A percentile compares a stretch with the other conserved stretches of the same genome.
These are phyloP conservation scores for Odontamblyopus lacepedii DNA, from an alignment of 2,797 vertebrate species.

Conservation along the genomic window DNA sequence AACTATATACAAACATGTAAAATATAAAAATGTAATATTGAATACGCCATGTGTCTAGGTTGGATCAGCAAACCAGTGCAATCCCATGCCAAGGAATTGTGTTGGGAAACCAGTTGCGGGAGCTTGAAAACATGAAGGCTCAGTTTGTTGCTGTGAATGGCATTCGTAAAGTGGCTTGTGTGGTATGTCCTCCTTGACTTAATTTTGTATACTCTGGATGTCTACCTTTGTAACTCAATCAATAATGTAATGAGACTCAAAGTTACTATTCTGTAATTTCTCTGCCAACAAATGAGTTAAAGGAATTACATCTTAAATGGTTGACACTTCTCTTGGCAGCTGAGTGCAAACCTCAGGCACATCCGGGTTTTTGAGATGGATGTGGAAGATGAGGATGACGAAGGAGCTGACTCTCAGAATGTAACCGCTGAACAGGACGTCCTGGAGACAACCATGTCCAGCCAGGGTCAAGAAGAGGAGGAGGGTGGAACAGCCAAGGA, in stretches of 20 bases:
- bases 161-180: constrained; percentile 94
- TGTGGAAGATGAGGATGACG: constrained; percentile 94
- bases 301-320: constrained; percentile 1
- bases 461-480: constrained; percentile 53
- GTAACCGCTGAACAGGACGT: constrained; percentile 79
- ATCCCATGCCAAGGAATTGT: constrained; percentile 81
- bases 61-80: constrained; percentile 83
- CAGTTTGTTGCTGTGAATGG: constrained; percentile 95
- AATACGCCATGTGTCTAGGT: constrained; percentile 64
- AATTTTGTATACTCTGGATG: neutral
- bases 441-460: constrained; percentile 70
- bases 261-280: constrained; percentile 2
- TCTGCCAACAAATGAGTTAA: constrained; percentile 6
- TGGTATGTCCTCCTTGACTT: constrained; percentile 79
- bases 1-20: neutral
- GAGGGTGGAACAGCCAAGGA: constrained; percentile 30
- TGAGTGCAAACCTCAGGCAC: constrained; percentile 93
- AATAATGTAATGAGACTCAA: neutral
- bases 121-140: constrained; percentile 97
- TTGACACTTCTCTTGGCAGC: constrained; percentile 64
- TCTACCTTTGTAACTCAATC: constrained; percentile 8
- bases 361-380: constrained; percentile 98
- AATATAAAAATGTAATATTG: too few relatives aligned
- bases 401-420: constrained; percentile 82
- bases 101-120: constrained; percentile 89